A percentile compares a stretch with the other conserved stretches of the same genome.
Evolutionary conservation across 2,888 invertebrate species (phyloP).

Genomic region (Epinotia demarniana): DNA sequence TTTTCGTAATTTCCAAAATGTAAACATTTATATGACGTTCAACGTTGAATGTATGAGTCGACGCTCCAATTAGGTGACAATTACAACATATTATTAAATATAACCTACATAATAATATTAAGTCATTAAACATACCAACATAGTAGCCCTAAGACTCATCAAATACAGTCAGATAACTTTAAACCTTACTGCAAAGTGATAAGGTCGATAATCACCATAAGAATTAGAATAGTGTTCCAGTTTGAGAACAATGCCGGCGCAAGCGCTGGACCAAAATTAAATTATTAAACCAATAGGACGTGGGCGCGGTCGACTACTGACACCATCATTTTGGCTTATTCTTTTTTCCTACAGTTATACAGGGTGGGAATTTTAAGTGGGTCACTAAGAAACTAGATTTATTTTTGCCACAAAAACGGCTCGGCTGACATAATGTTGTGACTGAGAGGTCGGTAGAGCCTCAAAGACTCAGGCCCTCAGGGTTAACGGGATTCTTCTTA

Average conservation of each 20-base stretch:
- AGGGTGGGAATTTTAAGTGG: background rate
- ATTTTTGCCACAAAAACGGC: too few relatives aligned
- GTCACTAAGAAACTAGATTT: background rate
- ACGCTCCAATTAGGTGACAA: background rate
- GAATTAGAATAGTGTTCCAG: background rate
- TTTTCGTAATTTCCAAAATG: background rate
- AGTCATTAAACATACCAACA: background rate
- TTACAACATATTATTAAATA: background rate
- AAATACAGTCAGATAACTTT: background rate
- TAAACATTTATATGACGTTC: background rate
- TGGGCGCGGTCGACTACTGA: slow-evolving; percentile 46
- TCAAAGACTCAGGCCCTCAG: too few relatives aligned
- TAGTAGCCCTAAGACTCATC: background rate
- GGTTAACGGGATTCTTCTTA: too few relatives aligned
- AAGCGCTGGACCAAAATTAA: slow-evolving; percentile 45
- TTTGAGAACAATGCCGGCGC: slow-evolving; percentile 18
- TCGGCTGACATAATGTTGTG: too few relatives aligned
- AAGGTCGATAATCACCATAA: background rate
- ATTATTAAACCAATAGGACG: slow-evolving; percentile 47
- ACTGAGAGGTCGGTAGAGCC: too few relatives aligned
- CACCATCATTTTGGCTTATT: slow-evolving; percentile 36
- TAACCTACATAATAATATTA: background rate
- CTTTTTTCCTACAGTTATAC: background rate
- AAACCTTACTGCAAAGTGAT: background rate
- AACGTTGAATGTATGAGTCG: background rate